Percentiles rank a stretch among this genome's conserved stretches.
These are phyloP conservation scores for Andrena cerasifolii DNA, from an alignment of 1,140 invertebrate species.

Conservation along the genomic window DNA sequence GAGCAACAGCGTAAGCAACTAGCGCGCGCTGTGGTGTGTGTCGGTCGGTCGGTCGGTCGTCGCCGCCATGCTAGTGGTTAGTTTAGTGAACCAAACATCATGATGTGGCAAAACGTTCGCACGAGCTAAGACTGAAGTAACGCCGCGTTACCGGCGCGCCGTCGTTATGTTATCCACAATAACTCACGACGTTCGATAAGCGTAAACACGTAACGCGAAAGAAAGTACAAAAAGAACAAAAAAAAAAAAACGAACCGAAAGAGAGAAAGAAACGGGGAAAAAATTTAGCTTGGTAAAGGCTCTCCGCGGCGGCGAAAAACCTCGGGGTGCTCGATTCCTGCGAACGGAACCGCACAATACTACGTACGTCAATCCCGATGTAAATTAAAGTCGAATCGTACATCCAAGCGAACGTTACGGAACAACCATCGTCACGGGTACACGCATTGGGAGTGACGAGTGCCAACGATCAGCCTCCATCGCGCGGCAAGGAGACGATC, in stretches of 20 bases:
- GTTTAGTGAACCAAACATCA: conserved; percentile 81
- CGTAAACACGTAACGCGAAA: conserved; percentile 68
- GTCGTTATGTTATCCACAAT: conserved; percentile 74
- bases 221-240: conserved; percentile 69
- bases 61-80: conserved; percentile 83
- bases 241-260: too few species aligned
- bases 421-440: conserved; percentile 47
- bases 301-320: conserved; percentile 22
- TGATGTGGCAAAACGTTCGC: conserved; percentile 83
- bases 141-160: conserved; percentile 74
- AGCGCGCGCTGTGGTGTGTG: conserved; percentile 71
- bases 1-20: conserved; percentile 70
- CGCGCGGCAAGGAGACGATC: conserved; percentile 64
- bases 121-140: conserved; percentile 73
- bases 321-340: conserved; percentile 47
- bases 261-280: too few species aligned
- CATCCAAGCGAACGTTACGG: conserved; percentile 35
- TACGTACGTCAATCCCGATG: conserved; percentile 62
- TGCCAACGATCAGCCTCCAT: conserved; percentile 68
- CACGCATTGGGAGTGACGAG: conserved; percentile 59
- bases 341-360: conserved; percentile 45
- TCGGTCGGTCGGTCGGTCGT: conserved; percentile 75
- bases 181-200: conserved; percentile 75
- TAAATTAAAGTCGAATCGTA: conserved; percentile 60
- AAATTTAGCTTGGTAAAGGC: conserved; percentile 28